phyloP scores from a whole-genome alignment of 2,888 invertebrate genomes.

The Tinea trinotella region DNA sequence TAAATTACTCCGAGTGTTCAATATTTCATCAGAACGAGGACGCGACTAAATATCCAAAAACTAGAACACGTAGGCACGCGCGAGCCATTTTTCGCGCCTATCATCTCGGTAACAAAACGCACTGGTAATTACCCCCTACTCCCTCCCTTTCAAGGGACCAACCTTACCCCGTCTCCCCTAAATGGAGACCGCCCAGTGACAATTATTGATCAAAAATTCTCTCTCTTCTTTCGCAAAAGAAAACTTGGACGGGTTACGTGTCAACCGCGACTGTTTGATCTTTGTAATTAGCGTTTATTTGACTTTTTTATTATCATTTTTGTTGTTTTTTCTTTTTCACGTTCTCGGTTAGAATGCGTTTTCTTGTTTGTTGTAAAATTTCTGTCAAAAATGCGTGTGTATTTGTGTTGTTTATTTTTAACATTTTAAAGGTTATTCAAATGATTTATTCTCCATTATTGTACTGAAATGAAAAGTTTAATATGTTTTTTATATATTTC shows the following conservation, averaged over 20 bases:
- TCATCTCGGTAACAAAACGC: conserved; percentile 73
- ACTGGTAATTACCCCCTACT: conserved; percentile 69
- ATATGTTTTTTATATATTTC: too few species aligned
- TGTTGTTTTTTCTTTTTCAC: conserved; percentile 10
- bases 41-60: conserved; percentile 68
- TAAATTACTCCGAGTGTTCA: conserved; percentile 70
- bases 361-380: neutral
- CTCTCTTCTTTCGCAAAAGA: conserved; percentile 75
- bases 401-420: too few species aligned
- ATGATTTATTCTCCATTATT: too few species aligned
- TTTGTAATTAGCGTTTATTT: conserved; percentile 54
- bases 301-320: conserved; percentile 18
- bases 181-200: conserved; percentile 73
- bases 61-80: conserved; percentile 73
- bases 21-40: conserved; percentile 70
- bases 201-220: conserved; percentile 81
- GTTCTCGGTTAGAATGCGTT: neutral
- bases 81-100: conserved; percentile 73
- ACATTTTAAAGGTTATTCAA: too few species aligned
- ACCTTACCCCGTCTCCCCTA: conserved; percentile 31
- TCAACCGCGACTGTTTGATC: conserved; percentile 60
- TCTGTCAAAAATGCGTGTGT: neutral
- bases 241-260: conserved; percentile 74
- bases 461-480: too few species aligned
- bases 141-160: conserved; percentile 27